phyloP scores from a whole-genome alignment of 2,113 vertebrate genomes.

The Alligator sinensis region DNA sequence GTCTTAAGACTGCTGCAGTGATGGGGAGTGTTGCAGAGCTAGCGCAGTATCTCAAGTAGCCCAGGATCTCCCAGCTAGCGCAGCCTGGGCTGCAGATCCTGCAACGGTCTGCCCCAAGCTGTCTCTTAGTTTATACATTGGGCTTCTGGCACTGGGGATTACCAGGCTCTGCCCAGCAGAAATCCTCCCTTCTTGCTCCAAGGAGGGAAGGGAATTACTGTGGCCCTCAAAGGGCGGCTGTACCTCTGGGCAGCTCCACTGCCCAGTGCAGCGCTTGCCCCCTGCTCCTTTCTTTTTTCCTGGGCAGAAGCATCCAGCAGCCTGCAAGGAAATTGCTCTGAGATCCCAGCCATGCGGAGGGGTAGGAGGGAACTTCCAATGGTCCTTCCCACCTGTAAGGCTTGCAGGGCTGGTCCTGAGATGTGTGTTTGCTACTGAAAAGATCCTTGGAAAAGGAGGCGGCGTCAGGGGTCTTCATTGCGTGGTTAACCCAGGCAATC shows the following conservation, averaged over 20 bases:
- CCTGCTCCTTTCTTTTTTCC: background rate
- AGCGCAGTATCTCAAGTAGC: background rate
- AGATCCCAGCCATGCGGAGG: rapidly evolving
- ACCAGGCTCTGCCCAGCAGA: background rate
- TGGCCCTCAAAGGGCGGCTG: background rate
- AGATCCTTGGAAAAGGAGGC: background rate
- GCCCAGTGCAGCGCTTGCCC: background rate
- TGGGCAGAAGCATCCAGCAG: background rate
- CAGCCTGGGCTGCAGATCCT: background rate
- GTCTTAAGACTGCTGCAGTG: background rate
- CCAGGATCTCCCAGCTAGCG: rapidly evolving
- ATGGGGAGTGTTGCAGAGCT: background rate
- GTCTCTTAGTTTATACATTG: background rate
- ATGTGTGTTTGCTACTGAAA: background rate
- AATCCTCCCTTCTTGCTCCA: background rate
- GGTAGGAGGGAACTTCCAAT: background rate
- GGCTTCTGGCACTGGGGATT: background rate
- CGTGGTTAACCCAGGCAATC: background rate
- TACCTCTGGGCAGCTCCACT: background rate
- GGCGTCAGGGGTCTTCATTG: background rate
- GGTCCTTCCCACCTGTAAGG: background rate
- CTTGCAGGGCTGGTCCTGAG: background rate
- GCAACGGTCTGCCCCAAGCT: background rate
- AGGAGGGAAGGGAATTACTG: background rate
- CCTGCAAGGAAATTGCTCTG: background rate